Evolutionary conservation across 2,113 vertebrate genomes (phyloP).

Genomic region (Bettongia penicillata): DNA sequence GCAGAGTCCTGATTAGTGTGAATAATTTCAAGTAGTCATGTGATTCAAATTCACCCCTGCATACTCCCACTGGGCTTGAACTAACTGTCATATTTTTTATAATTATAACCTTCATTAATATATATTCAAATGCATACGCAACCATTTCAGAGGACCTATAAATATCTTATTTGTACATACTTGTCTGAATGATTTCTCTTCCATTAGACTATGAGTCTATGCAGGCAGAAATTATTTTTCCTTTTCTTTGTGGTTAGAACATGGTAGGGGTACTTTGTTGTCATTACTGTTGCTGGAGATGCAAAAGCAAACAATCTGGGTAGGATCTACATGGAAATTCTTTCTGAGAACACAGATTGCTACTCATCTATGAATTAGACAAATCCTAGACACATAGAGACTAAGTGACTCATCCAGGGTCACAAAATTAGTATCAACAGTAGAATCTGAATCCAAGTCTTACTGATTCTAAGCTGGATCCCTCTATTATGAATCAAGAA

Average conservation of each 20-base stretch:
- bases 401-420: not conserved
- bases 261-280: not conserved
- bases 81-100: not conserved
- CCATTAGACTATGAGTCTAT: not conserved
- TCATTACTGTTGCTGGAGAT: not conserved
- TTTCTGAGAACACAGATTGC: not conserved
- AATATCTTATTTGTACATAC: not conserved
- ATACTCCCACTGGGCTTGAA: no score
- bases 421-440: not conserved
- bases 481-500: not conserved
- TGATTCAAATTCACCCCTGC: no score
- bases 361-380: not conserved
- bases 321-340: not conserved
- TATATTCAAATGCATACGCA: not conserved
- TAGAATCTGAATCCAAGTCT: not conserved
- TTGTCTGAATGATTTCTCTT: not conserved
- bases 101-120: not conserved
- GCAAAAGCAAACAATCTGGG: not conserved
- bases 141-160: not conserved
- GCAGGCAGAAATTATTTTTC: not conserved
- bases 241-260: not conserved
- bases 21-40: not conserved
- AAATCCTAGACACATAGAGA: not conserved
- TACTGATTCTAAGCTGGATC: not conserved
- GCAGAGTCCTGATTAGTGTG: not conserved